phyloP scores from a whole-genome alignment of 2,888 invertebrate genomes.

The Drosophila affinis region DNA sequence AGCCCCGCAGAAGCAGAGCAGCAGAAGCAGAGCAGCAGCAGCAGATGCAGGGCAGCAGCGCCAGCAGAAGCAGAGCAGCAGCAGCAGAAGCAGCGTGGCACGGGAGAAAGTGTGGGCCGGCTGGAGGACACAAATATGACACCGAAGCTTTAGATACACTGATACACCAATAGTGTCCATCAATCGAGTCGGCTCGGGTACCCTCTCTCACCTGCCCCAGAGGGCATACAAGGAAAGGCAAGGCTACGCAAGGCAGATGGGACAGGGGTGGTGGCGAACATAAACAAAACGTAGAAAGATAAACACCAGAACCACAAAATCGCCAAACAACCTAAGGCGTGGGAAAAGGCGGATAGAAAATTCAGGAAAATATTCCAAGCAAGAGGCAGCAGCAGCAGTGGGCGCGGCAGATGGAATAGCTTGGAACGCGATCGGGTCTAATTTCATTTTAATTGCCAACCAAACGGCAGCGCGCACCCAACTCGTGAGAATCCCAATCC shows the following conservation, averaged over 20 bases:
- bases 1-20: conserved; percentile 41
- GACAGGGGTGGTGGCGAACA: conserved; percentile 50
- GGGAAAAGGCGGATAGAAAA: conserved; percentile 22
- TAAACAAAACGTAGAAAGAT: conserved; percentile 74
- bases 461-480: conserved; percentile 3
- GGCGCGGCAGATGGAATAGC: conserved; percentile 12
- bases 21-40: not conserved
- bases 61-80: conserved; percentile 12
- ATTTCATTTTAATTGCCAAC: conserved; percentile 46
- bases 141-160: conserved; percentile 11
- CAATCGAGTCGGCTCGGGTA: not conserved
- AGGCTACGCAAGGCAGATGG: not conserved
- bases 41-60: conserved; percentile 26
- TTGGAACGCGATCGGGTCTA: conserved; percentile 17
- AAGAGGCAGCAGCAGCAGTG: not conserved
- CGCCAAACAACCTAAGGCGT: conserved; percentile 32
- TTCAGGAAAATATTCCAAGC: conserved; percentile 35
- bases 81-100: conserved; percentile 40
- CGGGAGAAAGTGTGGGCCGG: conserved; percentile 7
- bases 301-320: conserved; percentile 72
- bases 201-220: not conserved
- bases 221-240: not conserved
- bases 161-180: no score
- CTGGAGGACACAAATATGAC: not conserved
- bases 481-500: not conserved